These are phyloP conservation scores for Intellagama lesueurii DNA, from an alignment of 2,797 vertebrate species.

Conservation along the genomic window DNA sequence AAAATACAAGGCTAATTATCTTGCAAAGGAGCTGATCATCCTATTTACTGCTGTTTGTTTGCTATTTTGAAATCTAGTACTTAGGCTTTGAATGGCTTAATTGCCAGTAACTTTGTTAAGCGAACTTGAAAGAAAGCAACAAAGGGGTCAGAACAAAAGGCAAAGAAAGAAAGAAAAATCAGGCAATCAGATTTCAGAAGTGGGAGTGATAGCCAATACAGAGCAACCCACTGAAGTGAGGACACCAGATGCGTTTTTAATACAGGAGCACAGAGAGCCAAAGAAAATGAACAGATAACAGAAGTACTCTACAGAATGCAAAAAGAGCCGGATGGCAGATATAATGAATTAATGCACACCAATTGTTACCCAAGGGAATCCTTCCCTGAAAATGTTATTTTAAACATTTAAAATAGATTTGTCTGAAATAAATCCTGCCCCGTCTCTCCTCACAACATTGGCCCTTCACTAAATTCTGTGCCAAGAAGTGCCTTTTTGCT, in stretches of 20 bases:
- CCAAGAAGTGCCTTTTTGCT: not conserved
- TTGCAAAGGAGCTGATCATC: not conserved
- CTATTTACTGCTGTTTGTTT: not conserved
- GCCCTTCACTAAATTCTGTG: not conserved
- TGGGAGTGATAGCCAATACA: too few species aligned
- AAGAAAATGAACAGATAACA: constrained; percentile 27
- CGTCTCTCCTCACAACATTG: too few species aligned
- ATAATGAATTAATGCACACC: constrained; percentile 39
- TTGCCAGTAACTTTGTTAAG: not conserved
- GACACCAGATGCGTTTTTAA: not conserved
- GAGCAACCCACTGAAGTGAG: not conserved
- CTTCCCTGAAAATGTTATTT: constrained; percentile 35
- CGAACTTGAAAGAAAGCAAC: not conserved
- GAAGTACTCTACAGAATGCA: not conserved
- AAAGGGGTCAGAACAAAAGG: not conserved
- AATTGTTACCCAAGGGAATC: constrained; percentile 31
- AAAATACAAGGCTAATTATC: not conserved
- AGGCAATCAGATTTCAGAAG: not conserved
- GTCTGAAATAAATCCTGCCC: constrained; percentile 19
- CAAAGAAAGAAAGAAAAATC: not conserved
- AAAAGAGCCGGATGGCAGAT: constrained; percentile 9
- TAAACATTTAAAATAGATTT: constrained; percentile 43
- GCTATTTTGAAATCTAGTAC: not conserved
- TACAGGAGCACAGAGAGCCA: not conserved
- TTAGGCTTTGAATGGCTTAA: not conserved